A percentile compares a stretch with the other conserved stretches of the same genome.
Evolutionary conservation across 2,797 vertebrate genomes (phyloP).

Genomic region (Kryptopterus vitreolus): DNA sequence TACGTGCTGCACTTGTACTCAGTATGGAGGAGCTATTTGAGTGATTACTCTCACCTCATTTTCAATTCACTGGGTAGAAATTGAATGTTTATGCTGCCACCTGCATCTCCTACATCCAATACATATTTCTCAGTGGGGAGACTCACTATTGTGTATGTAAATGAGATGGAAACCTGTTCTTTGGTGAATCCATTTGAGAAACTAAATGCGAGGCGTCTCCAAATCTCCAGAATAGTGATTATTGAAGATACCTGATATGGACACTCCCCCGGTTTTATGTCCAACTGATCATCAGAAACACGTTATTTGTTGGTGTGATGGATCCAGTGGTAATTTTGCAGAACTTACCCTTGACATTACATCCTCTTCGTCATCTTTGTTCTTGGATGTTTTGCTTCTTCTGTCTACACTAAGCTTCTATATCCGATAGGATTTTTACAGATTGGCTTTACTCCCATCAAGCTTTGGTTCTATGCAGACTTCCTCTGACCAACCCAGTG

Average conservation of each 20-base stretch:
- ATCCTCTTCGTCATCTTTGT: background rate
- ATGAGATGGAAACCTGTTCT: background rate
- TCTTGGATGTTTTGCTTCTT: background rate
- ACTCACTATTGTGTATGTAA: background rate
- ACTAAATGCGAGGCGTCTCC: no score
- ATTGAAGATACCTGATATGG: background rate
- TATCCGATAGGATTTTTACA: background rate
- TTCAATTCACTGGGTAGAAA: conserved; percentile 19
- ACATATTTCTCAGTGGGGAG: background rate
- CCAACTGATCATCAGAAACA: background rate
- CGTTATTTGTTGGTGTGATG: background rate
- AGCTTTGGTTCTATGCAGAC: background rate
- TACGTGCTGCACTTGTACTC: background rate
- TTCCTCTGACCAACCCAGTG: background rate
- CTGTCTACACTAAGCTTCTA: background rate
- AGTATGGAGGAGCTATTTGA: conserved; percentile 12
- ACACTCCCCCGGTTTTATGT: background rate
- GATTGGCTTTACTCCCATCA: background rate
- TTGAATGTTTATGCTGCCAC: conserved; percentile 31
- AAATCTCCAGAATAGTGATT: background rate
- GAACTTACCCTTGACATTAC: background rate
- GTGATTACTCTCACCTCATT: conserved; percentile 29
- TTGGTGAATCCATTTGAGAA: background rate
- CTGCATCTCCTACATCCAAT: conserved; percentile 6
- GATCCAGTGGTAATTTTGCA: background rate